Percentiles rank a stretch among this genome's conserved stretches.
Evolutionary conservation across 2,888 invertebrate genomes (phyloP).

Genomic region (Chalcosyrphus nemorum): DNA sequence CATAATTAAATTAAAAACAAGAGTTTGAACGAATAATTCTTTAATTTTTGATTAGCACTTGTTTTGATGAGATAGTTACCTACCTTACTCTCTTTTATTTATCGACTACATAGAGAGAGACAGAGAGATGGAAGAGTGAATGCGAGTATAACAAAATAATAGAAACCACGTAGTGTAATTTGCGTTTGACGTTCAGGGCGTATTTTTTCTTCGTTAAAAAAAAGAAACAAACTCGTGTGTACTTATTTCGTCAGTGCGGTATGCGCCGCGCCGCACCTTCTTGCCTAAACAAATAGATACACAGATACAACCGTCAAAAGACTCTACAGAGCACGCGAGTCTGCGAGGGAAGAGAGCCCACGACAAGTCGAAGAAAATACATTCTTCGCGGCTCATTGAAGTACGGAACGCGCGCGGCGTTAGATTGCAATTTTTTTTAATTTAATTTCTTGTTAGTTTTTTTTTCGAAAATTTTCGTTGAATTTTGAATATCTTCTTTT

Average conservation of each 20-base stretch:
- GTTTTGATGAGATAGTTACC: neutral
- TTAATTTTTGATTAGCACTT: slow-evolving; percentile 36
- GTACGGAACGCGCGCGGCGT: slow-evolving; percentile 75
- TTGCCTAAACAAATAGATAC: slow-evolving; percentile 49
- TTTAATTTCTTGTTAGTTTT: slow-evolving; percentile 16
- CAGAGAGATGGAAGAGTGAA: neutral
- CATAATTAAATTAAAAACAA: slow-evolving; percentile 55
- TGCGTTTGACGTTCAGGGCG: slow-evolving; percentile 48
- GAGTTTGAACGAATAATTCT: slow-evolving; percentile 25
- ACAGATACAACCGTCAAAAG: slow-evolving; percentile 4
- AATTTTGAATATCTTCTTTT: slow-evolving; percentile 3
- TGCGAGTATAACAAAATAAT: slow-evolving; percentile 1
- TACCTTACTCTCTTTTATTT: neutral
- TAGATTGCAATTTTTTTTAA: slow-evolving; percentile 68
- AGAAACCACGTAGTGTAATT: slow-evolving; percentile 24
- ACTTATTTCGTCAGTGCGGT: slow-evolving; percentile 34
- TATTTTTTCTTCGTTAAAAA: slow-evolving; percentile 69
- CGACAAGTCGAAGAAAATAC: slow-evolving; percentile 62
- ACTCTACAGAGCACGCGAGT: slow-evolving; percentile 26
- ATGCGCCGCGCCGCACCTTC: slow-evolving; percentile 48
- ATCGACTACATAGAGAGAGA: neutral
- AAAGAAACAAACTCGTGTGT: slow-evolving; percentile 14
- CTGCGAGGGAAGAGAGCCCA: slow-evolving; percentile 53
- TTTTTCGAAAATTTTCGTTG: slow-evolving; percentile 27
- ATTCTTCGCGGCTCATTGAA: slow-evolving; percentile 74